phyloP scores from a whole-genome alignment of 1,140 invertebrate genomes.

The Bombus sibiricus region DNA sequence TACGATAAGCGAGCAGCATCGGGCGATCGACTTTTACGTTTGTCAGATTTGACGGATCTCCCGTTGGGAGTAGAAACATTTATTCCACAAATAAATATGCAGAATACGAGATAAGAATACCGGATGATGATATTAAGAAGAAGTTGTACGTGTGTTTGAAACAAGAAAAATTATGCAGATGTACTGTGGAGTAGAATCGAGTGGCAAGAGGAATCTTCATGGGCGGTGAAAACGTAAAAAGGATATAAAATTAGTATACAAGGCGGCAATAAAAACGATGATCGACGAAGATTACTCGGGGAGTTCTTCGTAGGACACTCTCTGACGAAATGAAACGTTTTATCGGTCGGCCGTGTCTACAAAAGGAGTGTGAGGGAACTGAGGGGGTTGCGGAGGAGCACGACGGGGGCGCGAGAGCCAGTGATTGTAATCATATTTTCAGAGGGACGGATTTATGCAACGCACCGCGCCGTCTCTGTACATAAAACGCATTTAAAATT shows the following conservation, averaged over 20 bases:
- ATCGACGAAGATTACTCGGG: conserved; percentile 63
- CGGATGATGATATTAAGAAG: background rate
- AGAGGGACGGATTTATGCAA: conserved; percentile 68
- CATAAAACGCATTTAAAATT: conserved; percentile 76
- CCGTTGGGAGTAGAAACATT: too few relatives aligned
- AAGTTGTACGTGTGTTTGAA: background rate
- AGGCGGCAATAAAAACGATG: conserved; percentile 64
- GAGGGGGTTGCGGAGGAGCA: background rate
- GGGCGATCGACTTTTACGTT: background rate
- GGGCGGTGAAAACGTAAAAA: conserved; percentile 10
- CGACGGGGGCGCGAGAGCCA: conserved; percentile 1
- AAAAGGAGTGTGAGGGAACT: background rate
- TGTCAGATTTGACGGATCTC: background rate
- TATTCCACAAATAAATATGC: too few relatives aligned
- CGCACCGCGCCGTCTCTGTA: conserved; percentile 65
- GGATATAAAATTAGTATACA: conserved; percentile 66
- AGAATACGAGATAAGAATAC: too few relatives aligned
- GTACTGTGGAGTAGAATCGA: too few relatives aligned
- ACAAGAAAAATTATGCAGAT: too few relatives aligned
- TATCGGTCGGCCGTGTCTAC: conserved; percentile 57
- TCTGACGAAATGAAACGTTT: conserved; percentile 63
- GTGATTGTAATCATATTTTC: conserved; percentile 72
- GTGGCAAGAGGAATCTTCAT: too few relatives aligned
- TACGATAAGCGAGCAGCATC: background rate
- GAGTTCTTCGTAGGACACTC: conserved; percentile 47